Evolutionary conservation across 2,113 vertebrate species (phyloP), one percentile per base, ranked within the genome.

Genomic region (Phrynocephalus versicolor): DNA sequence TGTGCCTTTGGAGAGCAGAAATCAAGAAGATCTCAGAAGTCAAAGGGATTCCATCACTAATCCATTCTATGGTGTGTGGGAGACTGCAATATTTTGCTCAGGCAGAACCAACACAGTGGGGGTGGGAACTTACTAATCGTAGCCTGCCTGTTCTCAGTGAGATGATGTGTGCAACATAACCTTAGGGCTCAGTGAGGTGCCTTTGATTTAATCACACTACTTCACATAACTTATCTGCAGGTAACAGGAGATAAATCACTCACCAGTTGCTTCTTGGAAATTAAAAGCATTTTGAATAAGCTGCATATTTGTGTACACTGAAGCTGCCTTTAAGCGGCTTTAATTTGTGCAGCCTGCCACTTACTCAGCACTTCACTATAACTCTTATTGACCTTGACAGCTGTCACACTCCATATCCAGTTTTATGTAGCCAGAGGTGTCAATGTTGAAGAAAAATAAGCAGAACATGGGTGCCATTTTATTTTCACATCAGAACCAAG

Each of bases 311-410:
- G 90, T 93, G 84, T 93, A 83, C 90, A 90, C 91, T 90, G 90
- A 93, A 41, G 88, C 92, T 93, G 88, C 89, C 88, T 88, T 93
- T 82, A 92, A 72, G 60, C 69, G 85, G 90, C 93, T 93, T 93
- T 94, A 92, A 94, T 94, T 94, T 93, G 90, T 94, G 92, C 88
- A 87, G 83, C 89, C 89, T 90, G 92, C n/a, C 91, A 89, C 93
- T 94, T 94, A 93, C 89, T 95, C 94, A 94, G 94, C 94, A 92
- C 89, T 93, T 94, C 91, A 67, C 91, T 88, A 76, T 93, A 95
- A 94, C 92, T 95, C 91, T 94, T 93, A 94, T 93, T 95, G 94
- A 95, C 94, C 94, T 94, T 95, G 93, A 92, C 94, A 95, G 94
- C 91, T 95, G 94, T 93, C 94, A 93, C 90, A 91, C 91, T 57